Conservation (phyloP, 2,113 vertebrate species). For the Campylomormyrus tamandua region DNA sequence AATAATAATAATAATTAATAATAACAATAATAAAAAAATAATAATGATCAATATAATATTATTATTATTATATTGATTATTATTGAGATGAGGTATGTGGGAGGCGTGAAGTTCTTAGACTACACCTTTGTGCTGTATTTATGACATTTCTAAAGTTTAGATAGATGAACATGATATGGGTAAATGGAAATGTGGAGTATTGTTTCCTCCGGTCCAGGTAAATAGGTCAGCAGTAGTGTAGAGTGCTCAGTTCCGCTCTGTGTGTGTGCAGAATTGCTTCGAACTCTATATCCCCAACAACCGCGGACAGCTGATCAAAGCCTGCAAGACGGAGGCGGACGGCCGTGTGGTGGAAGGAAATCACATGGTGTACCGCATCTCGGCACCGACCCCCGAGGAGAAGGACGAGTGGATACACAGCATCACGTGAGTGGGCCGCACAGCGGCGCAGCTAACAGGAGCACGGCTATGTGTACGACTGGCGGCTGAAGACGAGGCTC, state of each 20-base stretch:
- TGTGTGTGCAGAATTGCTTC: slow-evolving; percentile 73
- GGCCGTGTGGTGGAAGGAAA: slow-evolving; percentile 87
- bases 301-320: slow-evolving; percentile 86
- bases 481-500: neutral
- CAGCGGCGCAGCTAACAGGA: neutral
- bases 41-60: no score
- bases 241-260: neutral
- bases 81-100: neutral
- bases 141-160: neutral
- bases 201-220: neutral
- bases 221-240: neutral
- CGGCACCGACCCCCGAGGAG: slow-evolving; percentile 84
- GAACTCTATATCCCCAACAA: slow-evolving; percentile 90
- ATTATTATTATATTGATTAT: no score
- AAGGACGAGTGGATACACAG: slow-evolving; percentile 92
- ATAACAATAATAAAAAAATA: no score
- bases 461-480: neutral
- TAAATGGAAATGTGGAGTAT: neutral
- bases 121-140: neutral
- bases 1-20: no score
- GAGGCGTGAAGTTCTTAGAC: neutral
- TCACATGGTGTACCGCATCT: slow-evolving; percentile 89
- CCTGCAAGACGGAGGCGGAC: slow-evolving; percentile 85
- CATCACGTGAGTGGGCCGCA: slow-evolving; percentile 66
- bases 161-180: neutral